phyloP scores from a whole-genome alignment of 2,797 vertebrate genomes.

The Paedocypris micromegethes region DNA sequence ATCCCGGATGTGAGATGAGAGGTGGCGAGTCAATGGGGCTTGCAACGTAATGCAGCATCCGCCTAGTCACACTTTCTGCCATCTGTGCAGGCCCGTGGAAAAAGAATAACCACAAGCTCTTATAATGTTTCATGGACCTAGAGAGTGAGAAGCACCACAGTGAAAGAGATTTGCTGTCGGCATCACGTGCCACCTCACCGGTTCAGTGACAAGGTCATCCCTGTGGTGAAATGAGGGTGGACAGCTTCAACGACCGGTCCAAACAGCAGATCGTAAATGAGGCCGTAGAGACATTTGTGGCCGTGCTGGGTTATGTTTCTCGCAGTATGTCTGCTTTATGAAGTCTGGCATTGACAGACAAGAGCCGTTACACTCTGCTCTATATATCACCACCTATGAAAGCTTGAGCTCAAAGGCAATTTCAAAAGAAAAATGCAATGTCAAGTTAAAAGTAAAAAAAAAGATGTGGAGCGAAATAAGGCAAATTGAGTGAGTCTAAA shows the following conservation, averaged over 20 bases:
- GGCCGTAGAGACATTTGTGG: conserved; percentile 54
- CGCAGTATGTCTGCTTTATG: conserved; percentile 51
- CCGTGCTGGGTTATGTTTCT: conserved; percentile 49
- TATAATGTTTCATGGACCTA: conserved; percentile 67
- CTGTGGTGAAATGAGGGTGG: conserved; percentile 50
- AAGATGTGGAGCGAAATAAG: not conserved
- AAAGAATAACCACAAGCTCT: conserved; percentile 38
- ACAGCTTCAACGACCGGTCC: conserved; percentile 56
- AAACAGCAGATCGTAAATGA: conserved; percentile 52
- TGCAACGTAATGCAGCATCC: conserved; percentile 51
- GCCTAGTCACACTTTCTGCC: conserved; percentile 23
- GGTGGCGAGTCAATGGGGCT: conserved; percentile 64
- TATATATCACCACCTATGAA: conserved; percentile 45
- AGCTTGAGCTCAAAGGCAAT: conserved; percentile 19
- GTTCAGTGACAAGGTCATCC: conserved; percentile 52
- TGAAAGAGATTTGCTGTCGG: conserved; percentile 4
- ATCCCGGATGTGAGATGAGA: conserved; percentile 45
- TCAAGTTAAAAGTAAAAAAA: not conserved
- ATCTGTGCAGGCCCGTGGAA: conserved; percentile 38
- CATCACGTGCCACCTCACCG: conserved; percentile 19
- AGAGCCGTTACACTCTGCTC: conserved; percentile 32
- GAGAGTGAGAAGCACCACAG: conserved; percentile 44
- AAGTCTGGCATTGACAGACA: conserved; percentile 41
- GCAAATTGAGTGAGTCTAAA: not conserved
- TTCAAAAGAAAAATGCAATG: conserved; percentile 6